Percentiles rank a stretch among this genome's conserved stretches.
These are phyloP conservation scores for Rhamnusium bicolor DNA, from an alignment of 2,888 invertebrate species.

Conservation along the genomic window DNA sequence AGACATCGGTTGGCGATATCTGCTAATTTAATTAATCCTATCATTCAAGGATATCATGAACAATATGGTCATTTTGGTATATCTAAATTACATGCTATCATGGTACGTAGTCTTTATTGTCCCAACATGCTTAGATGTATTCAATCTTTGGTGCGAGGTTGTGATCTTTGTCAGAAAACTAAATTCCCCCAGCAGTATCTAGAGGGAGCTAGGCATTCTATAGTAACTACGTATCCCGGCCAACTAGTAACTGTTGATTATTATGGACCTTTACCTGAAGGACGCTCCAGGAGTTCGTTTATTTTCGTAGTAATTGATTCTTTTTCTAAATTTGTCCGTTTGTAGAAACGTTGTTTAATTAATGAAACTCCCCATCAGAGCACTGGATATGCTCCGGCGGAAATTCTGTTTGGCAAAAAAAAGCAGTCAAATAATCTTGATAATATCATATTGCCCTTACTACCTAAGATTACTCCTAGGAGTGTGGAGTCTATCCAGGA, in stretches of 20 bases:
- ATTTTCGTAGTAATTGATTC: conserved; percentile 51
- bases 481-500: background rate
- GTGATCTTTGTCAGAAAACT: conserved; percentile 47
- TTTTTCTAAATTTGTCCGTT: conserved; percentile 51
- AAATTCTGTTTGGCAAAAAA: conserved; percentile 26
- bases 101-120: conserved; percentile 11
- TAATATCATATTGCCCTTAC: background rate
- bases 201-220: conserved; percentile 5
- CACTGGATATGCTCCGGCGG: conserved; percentile 24
- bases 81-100: conserved; percentile 21
- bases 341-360: conserved; percentile 40
- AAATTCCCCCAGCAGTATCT: conserved; percentile 22
- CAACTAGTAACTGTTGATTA: conserved; percentile 48
- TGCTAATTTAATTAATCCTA: background rate
- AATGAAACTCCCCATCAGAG: conserved; percentile 34
- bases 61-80: conserved; percentile 40
- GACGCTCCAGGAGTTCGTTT: conserved; percentile 38
- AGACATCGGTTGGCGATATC: background rate
- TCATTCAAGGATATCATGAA: conserved; percentile 24
- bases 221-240: conserved; percentile 16
- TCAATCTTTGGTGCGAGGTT: conserved; percentile 9
- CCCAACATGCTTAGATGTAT: conserved; percentile 27
- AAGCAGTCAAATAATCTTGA: background rate
- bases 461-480: background rate
- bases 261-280: conserved; percentile 49